Evolutionary conservation across 2,888 invertebrate genomes (phyloP), one percentile per base, ranked within the genome.

Genomic region (Steinernema carpocapsae): DNA sequence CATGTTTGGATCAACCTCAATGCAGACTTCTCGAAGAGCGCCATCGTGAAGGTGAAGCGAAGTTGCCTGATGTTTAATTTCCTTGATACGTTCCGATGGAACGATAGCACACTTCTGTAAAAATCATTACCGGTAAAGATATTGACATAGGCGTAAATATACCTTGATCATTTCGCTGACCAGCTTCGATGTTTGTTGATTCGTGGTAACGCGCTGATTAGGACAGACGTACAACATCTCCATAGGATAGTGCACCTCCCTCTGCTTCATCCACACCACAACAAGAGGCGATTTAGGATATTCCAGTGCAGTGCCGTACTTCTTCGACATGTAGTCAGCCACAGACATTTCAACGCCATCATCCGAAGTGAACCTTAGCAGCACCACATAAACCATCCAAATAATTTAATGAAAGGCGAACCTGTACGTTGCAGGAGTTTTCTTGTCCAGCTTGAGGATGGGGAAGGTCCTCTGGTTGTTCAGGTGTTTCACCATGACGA

Each of bases 201-300:
- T 73, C 42, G 80, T 76, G 0, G 78, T 78, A 0, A 83, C 83
- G 0, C 83, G 76, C 72, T 83, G 83, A 52, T 76, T 78, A 22
- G 74, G 77, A 10, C 76, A 26, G 37, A 83, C 76, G 0, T 64
- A 72, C 72, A 76, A 59, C 43, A 80, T 12, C 46, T 83, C 83
- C 74, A 78, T 75, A 0, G 83, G 83, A 24, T 73, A 80, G 56
- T 52, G 72, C 72, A 77, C 77, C 24, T 73, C 51, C 22, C 76
- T 76, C n/a, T 12, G 10, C 6, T 19, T 4, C 24, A 74, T 10
- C 75, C 74, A n/a, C 74, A 26, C 76, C 32, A 77, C 32, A 0
- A 80, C 32, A 10, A 81, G 72, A 29, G 79, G 80, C 6, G 77
- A 74, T 3, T 76, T 19, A 0, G 81, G 80, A 64, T 73, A 76